Base-by-base conservation (phyloP, 2,888 invertebrate genomes). In the Chromoteleia sp. region DNA sequence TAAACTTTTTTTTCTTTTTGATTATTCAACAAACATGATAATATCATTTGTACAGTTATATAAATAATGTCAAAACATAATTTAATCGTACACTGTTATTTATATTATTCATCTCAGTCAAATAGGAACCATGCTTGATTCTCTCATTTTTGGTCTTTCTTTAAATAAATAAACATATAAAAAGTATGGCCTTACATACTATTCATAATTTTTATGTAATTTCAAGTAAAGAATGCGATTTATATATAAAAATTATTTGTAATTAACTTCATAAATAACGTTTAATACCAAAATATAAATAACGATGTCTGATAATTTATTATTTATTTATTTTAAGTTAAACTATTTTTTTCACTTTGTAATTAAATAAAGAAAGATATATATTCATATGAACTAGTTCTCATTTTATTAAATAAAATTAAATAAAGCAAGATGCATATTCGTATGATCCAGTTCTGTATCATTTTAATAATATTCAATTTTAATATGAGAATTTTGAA, bases 121-220 rank as follows among this genome's bases (percentile, higher is more conserved):
- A 48, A 39, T 65, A 65, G 50, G 65, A 73, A 73, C 73, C 73
- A 52, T 43, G 63, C 73, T 54, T 45, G 73, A 73, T 73, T 41
- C 43, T 54, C 39, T n/a, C 21, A 52, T 63, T 63, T 54, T 61
- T 73, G 30, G 63, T 61, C 14, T 59, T 59, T 29, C 21, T n/a
- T 50, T 15, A 36, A 71, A 61, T 45, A 41, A 73, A 73, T 63
- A 54, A 14, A 61, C 25, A 21, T 29, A 73, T 12, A 52, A 73
- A 68, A 52, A 12, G 25, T 52, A 63, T 33, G 50, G 12, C 48
- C 48, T 58, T 50, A 70, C 36, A 15, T 36, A 8, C 56, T 65
- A 52, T 5, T n/a, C 52, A 67, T 52, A 52, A 10, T 43, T 61
- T 8, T 30, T 12, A 41, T 41, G 25, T 59, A 8, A 59, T 25